Base-by-base conservation (phyloP, 2,888 invertebrate genomes). In the Sarcophaga subvicina region DNA sequence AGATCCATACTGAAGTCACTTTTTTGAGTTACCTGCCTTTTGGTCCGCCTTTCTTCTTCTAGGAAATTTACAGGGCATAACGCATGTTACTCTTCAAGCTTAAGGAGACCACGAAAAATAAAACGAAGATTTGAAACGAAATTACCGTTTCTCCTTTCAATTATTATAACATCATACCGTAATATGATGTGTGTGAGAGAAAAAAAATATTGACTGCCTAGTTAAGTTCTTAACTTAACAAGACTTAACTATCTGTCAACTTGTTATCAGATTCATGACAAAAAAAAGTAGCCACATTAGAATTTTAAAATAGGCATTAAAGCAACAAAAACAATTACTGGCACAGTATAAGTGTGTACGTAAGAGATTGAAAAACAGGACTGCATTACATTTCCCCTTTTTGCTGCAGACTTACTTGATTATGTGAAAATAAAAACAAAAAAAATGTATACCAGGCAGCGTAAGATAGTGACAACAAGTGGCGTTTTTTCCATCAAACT, bases 191-290 rank as follows among this genome's bases (percentile, higher is more conserved):
- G 75, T 80, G 75, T 80, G 79, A 80, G 79, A 80, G 79, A 75
- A n/a, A 60, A 63, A 20, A 79, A 60, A 20, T 69, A 75, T 80
- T 49, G 75, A 78, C 81, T 83, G 78, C 78, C 83, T 87, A 75
- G 79, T 87, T 83, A 83, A 81, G 81, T 83, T 87, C 81, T 83
- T 83, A 84, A 87, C 86, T 87, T 81, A 87, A 87, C 86, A 87
- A 87, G 86, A 87, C 86, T 87, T 87, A 87, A 84, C 86, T 87
- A 87, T 87, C 83, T 87, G 86, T 84, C 86, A 83, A 84, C 83
- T 78, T 84, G 73, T 87, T 87, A 87, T 87, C 86, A 83, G 86
- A 87, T 87, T 87, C 66, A 37, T 73, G 70, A 77, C 71, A 82
- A 67, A 62, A 6, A 54, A 70, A 64, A 20, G n/a, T 6, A 11